Percentiles rank a stretch among this genome's conserved stretches.
These are phyloP conservation scores for Aselliscus stoliczkanus DNA, from an alignment of 2,797 vertebrate species.

Conservation along the genomic window DNA sequence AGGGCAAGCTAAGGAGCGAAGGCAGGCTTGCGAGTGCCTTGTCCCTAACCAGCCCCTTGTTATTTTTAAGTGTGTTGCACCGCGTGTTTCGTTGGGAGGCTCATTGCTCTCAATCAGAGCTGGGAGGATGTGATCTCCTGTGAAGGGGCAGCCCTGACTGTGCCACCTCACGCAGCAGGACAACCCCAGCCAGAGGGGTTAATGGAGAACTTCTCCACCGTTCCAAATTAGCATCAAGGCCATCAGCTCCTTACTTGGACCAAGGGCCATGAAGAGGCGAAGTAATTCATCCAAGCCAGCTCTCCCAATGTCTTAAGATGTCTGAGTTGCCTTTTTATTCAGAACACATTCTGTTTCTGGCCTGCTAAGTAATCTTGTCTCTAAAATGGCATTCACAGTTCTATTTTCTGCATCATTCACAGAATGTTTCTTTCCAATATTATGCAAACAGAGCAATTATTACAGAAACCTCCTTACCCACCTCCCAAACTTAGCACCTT, in stretches of 20 bases:
- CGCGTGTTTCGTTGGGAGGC: background rate
- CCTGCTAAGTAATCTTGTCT: conserved; percentile 52
- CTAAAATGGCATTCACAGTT: background rate
- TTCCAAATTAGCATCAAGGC: conserved; percentile 41
- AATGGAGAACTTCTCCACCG: background rate
- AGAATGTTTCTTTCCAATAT: conserved; percentile 53
- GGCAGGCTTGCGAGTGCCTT: background rate
- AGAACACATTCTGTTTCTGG: conserved; percentile 53
- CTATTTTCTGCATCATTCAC: conserved; percentile 65
- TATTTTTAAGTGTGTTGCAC: background rate
- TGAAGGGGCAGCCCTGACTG: accelerated
- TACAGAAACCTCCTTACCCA: background rate
- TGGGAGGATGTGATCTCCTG: background rate
- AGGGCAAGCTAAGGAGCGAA: background rate
- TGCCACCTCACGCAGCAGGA: background rate
- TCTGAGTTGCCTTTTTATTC: conserved; percentile 54
- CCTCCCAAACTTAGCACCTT: background rate
- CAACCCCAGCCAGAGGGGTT: background rate
- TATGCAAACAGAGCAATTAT: background rate
- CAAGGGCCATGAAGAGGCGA: background rate
- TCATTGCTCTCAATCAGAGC: background rate
- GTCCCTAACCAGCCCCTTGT: background rate
- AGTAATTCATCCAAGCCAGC: background rate
- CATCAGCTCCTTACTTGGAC: conserved; percentile 40
- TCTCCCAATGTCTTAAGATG: conserved; percentile 21